A percentile compares a stretch with the other conserved stretches of the same genome.
Conservation (phyloP, 2,888 invertebrate species). For the Frankliniella fusca region DNA sequence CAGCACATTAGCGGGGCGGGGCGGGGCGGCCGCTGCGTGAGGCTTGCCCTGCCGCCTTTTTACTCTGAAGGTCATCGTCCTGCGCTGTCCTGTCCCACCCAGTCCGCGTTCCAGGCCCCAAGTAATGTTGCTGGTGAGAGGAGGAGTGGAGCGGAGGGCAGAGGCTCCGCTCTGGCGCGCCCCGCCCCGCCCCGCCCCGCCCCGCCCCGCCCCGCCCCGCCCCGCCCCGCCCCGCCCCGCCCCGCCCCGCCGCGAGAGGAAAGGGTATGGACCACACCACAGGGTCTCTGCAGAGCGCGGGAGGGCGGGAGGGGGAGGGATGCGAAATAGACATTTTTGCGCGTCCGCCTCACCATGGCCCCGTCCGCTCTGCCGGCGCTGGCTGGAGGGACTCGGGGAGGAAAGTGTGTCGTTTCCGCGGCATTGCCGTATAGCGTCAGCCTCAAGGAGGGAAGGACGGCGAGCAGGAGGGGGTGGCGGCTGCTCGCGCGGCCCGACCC, state of each 20-base stretch:
- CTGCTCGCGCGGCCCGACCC: no score
- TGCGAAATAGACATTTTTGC: constrained; percentile 10
- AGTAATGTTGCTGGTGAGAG: no score
- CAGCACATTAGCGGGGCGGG: no score
- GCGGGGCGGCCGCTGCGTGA: no score
- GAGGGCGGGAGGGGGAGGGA: neutral
- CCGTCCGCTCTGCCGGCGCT: neutral
- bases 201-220: neutral
- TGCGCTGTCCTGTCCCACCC: no score
- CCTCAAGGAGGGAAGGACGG: no score
- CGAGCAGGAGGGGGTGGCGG: no score
- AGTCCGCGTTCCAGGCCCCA: no score
- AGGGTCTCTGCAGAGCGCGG: neutral
- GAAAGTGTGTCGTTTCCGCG: constrained; percentile 6
- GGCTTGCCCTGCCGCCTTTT: no score
- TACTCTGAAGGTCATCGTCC: no score
- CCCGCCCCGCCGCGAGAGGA: neutral
- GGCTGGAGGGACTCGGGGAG: neutral
- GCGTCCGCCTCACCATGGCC: neutral
- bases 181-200: neutral
- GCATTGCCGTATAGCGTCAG: neutral
- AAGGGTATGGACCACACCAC: neutral
- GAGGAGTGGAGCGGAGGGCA: no score
- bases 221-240: neutral
- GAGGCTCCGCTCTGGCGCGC: neutral